These are phyloP conservation scores for Lipophrys pholis DNA, from an alignment of 2,113 vertebrate species.

Conservation along the genomic window DNA sequence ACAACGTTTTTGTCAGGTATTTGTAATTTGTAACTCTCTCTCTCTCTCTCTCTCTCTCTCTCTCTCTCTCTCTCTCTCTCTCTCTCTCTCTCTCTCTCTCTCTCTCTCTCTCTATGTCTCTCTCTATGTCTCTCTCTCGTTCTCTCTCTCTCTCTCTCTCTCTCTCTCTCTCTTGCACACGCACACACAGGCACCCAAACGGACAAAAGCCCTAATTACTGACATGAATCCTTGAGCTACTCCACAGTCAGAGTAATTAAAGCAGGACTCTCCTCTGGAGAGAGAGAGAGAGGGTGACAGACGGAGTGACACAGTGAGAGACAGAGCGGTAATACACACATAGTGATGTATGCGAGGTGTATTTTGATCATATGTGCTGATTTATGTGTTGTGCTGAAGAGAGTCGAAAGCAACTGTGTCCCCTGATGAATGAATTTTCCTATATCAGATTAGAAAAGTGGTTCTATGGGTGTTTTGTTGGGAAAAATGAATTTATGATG, in stretches of 20 bases:
- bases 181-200: slow-evolving; percentile 29
- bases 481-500: slow-evolving; percentile 17
- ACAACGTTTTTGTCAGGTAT: too few species aligned
- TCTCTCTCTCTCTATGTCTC: neutral
- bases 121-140: too few species aligned
- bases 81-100: neutral
- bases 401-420: too few species aligned
- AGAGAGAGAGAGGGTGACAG: slow-evolving; percentile 39
- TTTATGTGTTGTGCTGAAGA: neutral
- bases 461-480: neutral
- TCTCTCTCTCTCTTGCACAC: neutral
- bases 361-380: slow-evolving; percentile 12
- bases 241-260: slow-evolving; percentile 77
- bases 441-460: neutral
- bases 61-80: neutral
- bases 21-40: neutral
- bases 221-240: slow-evolving; percentile 64
- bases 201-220: slow-evolving; percentile 69
- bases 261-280: slow-evolving; percentile 64
- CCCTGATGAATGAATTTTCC: neutral
- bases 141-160: neutral
- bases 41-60: neutral
- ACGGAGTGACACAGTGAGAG: slow-evolving; percentile 46
- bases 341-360: slow-evolving; percentile 15
- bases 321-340: slow-evolving; percentile 31